Base-by-base conservation (phyloP, 2,113 vertebrate genomes). In the Microcebus lehilahytsara region DNA sequence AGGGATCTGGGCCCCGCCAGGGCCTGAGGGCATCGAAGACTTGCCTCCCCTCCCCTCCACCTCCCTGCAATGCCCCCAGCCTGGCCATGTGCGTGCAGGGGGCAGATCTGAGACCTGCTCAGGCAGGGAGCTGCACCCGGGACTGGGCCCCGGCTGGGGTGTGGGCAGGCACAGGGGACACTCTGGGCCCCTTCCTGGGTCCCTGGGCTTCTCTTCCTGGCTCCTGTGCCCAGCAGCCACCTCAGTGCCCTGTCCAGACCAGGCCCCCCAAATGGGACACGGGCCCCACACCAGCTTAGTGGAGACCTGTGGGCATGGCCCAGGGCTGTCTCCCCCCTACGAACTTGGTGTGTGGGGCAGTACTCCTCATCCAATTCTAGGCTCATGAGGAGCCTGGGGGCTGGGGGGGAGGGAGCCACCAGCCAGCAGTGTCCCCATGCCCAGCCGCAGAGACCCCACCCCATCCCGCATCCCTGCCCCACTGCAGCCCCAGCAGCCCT, bases 271-370 rank as follows among this genome's bases (percentile, higher is more conserved):
- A 23, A 30, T n/a, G 22, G 25, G n/a, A 58, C 9, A 0, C 0
- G 10, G 42, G 23, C 34, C 4, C 19, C 8, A 3, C 1, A 8
- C 22, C 32, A 6, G 20, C 69, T 27, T 3, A 3, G 2, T 58
- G 0, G 0, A 30, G 60, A 9, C 32, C 27, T 40, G 10, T 46
- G 0, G 5, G 6, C 3, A 13, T 27, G 17, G 40, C 42, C 51
- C 2, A 0, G 25, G 37, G 46, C 19, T 8, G 6, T 12, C 25
- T 32, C 46, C 93, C 6, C n/a, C 42, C 9, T 7, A 0, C 2
- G 5, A 19, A 32, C 13, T 2, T 20, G 2, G 22, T 53, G 12
- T 4, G 4, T 37, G 34, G 56, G 30, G 14, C 12, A 11, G 34
- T 2, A 3, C 37, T 64, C 22, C 17, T 20, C 20, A 42, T 9